Evolutionary conservation across 2,888 invertebrate species (phyloP).

Genomic region (Mantis religiosa): DNA sequence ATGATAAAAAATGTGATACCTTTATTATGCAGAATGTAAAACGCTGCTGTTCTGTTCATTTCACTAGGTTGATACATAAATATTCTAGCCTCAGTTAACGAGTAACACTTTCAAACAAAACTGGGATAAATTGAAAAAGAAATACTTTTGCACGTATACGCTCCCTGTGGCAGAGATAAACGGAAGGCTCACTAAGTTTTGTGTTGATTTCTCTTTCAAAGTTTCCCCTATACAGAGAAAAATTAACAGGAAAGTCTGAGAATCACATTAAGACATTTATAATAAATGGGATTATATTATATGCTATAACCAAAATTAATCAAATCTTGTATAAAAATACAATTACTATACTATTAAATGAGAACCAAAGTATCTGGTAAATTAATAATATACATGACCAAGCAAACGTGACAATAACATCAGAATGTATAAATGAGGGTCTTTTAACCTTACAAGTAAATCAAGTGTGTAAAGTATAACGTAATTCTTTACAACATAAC

Average conservation of each 20-base stretch:
- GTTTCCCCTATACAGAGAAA: conserved; percentile 3
- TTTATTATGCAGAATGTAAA: not conserved
- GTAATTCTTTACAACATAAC: not conserved
- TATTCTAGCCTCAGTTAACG: not conserved
- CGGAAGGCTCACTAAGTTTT: not conserved
- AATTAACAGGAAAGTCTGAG: conserved; percentile 9
- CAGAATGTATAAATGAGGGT: not conserved
- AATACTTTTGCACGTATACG: not conserved
- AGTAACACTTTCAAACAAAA: conserved; percentile 1
- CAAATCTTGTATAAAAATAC: conserved; percentile 14
- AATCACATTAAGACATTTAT: not conserved
- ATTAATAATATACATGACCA: not conserved
- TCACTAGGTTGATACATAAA: not conserved
- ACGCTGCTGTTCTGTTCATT: not conserved
- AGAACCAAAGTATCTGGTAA: not conserved
- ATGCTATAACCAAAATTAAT: conserved; percentile 19
- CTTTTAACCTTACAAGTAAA: not conserved
- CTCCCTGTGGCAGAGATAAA: not conserved
- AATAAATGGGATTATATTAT: conserved; percentile 14
- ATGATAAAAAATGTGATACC: not conserved
- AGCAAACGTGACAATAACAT: not conserved
- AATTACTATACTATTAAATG: not conserved
- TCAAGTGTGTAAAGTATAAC: not conserved
- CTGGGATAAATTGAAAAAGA: not conserved
- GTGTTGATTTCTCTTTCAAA: not conserved